Evolutionary conservation across 2,888 invertebrate genomes (phyloP).

Genomic region (Brachynemurus nebulosus): DNA sequence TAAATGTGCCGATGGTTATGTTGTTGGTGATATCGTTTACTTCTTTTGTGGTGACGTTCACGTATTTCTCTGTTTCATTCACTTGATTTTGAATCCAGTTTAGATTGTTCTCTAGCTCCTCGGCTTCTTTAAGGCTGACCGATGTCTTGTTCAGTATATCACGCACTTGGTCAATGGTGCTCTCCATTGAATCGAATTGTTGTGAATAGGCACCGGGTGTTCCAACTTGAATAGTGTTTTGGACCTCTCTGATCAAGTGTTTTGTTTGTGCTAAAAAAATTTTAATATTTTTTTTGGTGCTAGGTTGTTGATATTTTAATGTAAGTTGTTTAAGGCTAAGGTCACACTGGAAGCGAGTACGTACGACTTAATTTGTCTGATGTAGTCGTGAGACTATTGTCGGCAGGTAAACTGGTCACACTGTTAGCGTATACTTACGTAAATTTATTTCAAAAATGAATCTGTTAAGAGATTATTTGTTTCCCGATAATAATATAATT

Average conservation of each 20-base stretch:
- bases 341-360: no score
- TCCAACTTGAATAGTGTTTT: slow-evolving; percentile 88
- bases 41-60: slow-evolving; percentile 51
- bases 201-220: slow-evolving; percentile 93
- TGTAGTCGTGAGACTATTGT: no score
- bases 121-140: slow-evolving; percentile 49
- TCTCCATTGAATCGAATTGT: slow-evolving; percentile 87
- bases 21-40: slow-evolving; percentile 54
- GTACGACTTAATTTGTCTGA: no score
- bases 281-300: not conserved
- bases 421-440: no score
- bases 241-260: slow-evolving; percentile 69
- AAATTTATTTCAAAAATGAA: no score
- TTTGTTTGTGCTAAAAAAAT: slow-evolving; percentile 51
- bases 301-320: not conserved
- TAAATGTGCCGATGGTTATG: slow-evolving; percentile 56
- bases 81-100: slow-evolving; percentile 41
- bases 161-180: slow-evolving; percentile 64
- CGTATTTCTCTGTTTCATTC: slow-evolving; percentile 39
- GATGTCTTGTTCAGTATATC: slow-evolving; percentile 72
- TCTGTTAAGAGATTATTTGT: no score
- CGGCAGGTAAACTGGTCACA: no score
- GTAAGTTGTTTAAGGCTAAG: no score
- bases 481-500: no score
- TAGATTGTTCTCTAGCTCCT: slow-evolving; percentile 45